A percentile compares a stretch with the other conserved stretches of the same genome.
Evolutionary conservation across 2,888 invertebrate species (phyloP).

Genomic region (Aspidiotus destructor): DNA sequence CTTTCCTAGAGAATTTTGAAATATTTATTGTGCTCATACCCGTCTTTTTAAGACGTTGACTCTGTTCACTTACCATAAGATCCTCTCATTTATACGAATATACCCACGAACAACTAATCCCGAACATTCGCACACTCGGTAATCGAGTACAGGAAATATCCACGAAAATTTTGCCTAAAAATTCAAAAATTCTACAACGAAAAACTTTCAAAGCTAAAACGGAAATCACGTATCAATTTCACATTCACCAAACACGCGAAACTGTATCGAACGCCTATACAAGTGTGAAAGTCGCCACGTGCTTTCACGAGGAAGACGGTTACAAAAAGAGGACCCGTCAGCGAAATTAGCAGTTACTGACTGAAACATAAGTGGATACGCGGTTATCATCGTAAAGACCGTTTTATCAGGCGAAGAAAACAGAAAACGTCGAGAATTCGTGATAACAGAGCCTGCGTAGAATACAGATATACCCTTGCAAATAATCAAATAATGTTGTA

Average conservation of each 20-base stretch:
- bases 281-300: constrained; percentile 8
- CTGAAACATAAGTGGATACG: constrained; percentile 13
- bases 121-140: too few species aligned
- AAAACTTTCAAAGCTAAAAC: background rate
- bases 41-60: too few species aligned
- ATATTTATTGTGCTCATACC: too few species aligned
- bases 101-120: background rate
- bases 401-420: constrained; percentile 13
- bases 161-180: background rate
- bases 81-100: constrained; percentile 26
- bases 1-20: too few species aligned
- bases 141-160: too few species aligned
- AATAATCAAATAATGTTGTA: too few species aligned
- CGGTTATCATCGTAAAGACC: background rate
- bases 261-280: too few species aligned
- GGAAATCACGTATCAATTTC: background rate
- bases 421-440: constrained; percentile 2
- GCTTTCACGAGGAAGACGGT: background rate
- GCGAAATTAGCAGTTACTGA: background rate
- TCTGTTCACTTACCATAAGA: constrained; percentile 16
- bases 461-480: background rate
- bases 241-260: too few species aligned
- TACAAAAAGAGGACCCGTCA: background rate
- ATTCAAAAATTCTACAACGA: background rate
- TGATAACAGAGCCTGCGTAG: constrained; percentile 22